phyloP scores from a whole-genome alignment of 2,797 vertebrate species.

The Yasuhikotakia modesta region DNA sequence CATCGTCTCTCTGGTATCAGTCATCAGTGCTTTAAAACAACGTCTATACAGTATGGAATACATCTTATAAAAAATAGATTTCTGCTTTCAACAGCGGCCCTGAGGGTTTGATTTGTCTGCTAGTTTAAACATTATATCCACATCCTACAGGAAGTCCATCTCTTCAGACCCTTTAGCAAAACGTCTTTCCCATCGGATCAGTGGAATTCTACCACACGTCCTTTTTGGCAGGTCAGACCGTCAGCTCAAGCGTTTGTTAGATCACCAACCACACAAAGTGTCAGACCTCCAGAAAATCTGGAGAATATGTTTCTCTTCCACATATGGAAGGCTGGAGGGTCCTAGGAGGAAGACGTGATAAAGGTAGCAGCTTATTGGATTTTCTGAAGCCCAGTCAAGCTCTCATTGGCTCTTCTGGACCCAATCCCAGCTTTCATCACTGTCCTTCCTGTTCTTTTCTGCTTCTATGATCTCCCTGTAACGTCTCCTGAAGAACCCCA shows the following conservation, averaged over 20 bases:
- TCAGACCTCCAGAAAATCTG: constrained; percentile 96
- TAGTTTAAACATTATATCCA: constrained; percentile 82
- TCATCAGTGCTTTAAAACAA: constrained; percentile 97
- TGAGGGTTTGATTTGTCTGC: constrained; percentile 88
- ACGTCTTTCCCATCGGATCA: constrained; percentile 67
- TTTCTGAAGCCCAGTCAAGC: constrained; percentile 87
- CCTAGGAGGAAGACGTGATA: constrained; percentile 68
- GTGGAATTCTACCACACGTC: too few relatives aligned
- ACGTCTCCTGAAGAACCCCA: constrained; percentile 97
- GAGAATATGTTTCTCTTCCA: constrained; percentile 98
- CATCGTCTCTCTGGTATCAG: constrained; percentile 75
- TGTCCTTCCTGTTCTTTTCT: constrained; percentile 95
- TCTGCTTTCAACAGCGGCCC: constrained; percentile 89
- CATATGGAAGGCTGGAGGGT: constrained; percentile 98
- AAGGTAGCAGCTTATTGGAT: constrained; percentile 73
- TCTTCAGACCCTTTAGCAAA: constrained; percentile 63
- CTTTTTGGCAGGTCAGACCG: constrained; percentile 76
- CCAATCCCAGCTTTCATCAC: constrained; percentile 98
- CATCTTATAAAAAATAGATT: constrained; percentile 93
- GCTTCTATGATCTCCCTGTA: constrained; percentile 98
- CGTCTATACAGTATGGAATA: constrained; percentile 87
- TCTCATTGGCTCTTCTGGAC: constrained; percentile 85
- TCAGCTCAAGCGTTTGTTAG: constrained; percentile 78
- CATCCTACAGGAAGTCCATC: constrained; percentile 75
- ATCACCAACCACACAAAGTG: constrained; percentile 72